phyloP scores from a whole-genome alignment of 2,797 vertebrate genomes.

The Enteromius trimaculatus region DNA sequence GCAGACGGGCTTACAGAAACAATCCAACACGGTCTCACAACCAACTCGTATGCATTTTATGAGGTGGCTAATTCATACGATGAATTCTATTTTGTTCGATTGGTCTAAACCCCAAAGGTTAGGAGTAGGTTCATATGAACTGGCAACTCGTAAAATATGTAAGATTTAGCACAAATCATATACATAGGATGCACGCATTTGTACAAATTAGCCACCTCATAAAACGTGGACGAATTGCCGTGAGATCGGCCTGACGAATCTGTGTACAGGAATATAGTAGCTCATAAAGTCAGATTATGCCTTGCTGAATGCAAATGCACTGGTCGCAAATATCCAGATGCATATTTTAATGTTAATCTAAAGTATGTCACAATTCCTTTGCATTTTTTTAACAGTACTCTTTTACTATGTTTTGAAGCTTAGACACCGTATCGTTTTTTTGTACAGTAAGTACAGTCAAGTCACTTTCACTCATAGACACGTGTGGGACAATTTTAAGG shows the following conservation, averaged over 20 bases:
- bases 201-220: too few relatives aligned
- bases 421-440: neutral
- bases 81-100: too few relatives aligned
- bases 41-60: too few relatives aligned
- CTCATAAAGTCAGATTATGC: neutral
- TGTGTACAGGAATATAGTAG: neutral
- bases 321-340: neutral
- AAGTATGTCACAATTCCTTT: neutral
- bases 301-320: conserved; percentile 3
- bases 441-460: neutral
- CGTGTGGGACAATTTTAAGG: neutral
- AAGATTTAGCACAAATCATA: too few relatives aligned
- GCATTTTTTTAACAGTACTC: neutral
- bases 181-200: too few relatives aligned
- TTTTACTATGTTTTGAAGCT: neutral
- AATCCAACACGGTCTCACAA: too few relatives aligned
- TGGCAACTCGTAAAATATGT: too few relatives aligned
- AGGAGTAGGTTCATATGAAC: too few relatives aligned
- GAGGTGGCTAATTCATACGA: too few relatives aligned
- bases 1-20: neutral
- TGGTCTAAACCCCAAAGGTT: too few relatives aligned
- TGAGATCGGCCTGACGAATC: too few relatives aligned
- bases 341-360: neutral
- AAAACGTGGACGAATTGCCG: too few relatives aligned
- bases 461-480: neutral